Evolutionary conservation across 2,797 vertebrate genomes (phyloP), one percentile per base, ranked within the genome.

Genomic region (Rhynchonycteris naso): DNA sequence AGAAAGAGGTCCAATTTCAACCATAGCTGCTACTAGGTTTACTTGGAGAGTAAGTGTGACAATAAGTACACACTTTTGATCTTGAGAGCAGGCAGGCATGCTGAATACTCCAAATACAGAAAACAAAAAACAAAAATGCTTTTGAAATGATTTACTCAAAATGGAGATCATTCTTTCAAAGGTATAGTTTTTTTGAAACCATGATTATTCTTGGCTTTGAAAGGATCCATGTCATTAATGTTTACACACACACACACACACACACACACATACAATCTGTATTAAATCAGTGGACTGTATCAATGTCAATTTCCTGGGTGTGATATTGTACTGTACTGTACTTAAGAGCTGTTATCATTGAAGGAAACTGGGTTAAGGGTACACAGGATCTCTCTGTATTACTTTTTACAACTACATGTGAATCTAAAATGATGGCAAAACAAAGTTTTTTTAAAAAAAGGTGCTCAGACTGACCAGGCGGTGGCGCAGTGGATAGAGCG

Each of bases 1-100:
- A 69, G 91, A 63, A 93, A 79, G 86, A 94, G 80, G 96, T 52
- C 35, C 68, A 93, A 95, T 88, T 95, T 92, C 94, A 96, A 95
- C 91, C 96, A 58, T 81, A 21, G 94, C 79, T 94, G 95, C 93
- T 96, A 68, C 93, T 96, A 95, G 97, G 97, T 97, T 97, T 90
- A 97, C 96, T 96, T 93, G 92, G 90, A 96, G 85, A 96, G 92
- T 81, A 90, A 83, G 28, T 81, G 76, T 94, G 93, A 85, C 65
- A 52, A 10, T 24, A 65, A 85, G 30, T 26, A 59, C 1, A n/a
- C 30, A 43, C 89, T 18, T 35, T 13, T 68, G 35, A 66, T n/a
- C 50, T 50, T 21, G 50, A 61, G 38, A 74, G 80, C 26, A 78
- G 89, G 43, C 54, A 68, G 74, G 26, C 76, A 79, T 75, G 13